Base-by-base conservation (phyloP, 2,113 vertebrate species). In the Lota lota region DNA sequence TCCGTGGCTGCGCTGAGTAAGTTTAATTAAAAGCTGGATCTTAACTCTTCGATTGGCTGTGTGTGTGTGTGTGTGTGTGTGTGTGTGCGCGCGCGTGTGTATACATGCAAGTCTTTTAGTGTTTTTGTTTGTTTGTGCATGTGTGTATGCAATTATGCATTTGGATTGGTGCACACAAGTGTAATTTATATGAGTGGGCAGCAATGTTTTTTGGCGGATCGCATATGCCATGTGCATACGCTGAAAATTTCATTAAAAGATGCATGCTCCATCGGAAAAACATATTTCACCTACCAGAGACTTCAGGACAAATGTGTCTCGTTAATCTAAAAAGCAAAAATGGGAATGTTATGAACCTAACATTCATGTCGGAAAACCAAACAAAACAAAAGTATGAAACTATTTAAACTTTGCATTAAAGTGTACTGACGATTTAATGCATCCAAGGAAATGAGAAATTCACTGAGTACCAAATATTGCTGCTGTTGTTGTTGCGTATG, bases 21-120 rank as follows among this genome's bases (percentile, higher is more conserved):
- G 62, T 71, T 72, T 82, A 87, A 85, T 88, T 85, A 80, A 87
- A 82, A 83, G 68, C 66, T 72, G 79, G 77, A 82, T 77, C 47
- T 67, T 70, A 53, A 53, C 51, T 53, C 12, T 17, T 53, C 12
- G 51, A 53, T 17, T 53, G 17, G 12, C 51, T 53, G 51, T 53
- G 51, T 53, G 19, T n/a, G 8, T 20, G 21, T 24, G 60, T 61
- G 60, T 61, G 60, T 22, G 60, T 24, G 21, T 36, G 22, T 40
- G 63, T 72, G 63, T 61, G 70, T 72, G 64, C 70, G 33, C 51
- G 66, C 22, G 14, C 22, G 24, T 58, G 47, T 70, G 53, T 11
- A 51, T 51, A 19, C 20, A 10, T 4, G 20, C 12, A 19, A 64
- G 51, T 50, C 4, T 12, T 14, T 53, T 53, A 15, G 51, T 17